Evolutionary conservation across 2,113 vertebrate genomes (phyloP), one percentile per base, ranked within the genome.

Genomic region (Tupaia chinensis): DNA sequence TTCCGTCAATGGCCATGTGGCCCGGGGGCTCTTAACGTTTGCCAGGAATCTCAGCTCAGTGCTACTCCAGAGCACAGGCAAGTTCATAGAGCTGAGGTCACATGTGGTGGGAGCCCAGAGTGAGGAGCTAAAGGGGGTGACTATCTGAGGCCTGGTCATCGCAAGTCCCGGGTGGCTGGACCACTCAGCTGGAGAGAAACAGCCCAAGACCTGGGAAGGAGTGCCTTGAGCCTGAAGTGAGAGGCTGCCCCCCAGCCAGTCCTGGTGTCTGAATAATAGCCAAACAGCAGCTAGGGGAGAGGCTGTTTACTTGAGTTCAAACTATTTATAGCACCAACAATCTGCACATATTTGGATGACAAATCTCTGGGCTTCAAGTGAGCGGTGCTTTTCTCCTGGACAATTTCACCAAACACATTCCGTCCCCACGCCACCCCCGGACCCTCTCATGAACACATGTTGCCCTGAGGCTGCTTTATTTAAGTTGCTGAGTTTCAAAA

Each of bases 271-370:
- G 93, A 87, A 90, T 86, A 91, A 94, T n/a, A 79, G 92, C 97
- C 96, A 86, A 93, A 92, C 96, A 95, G 84, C 92, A 96, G 89
- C 87, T 11, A 23, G 87, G 19, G 95, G 97, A 98, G 89, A 98
- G 89, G 93, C 97, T 98, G 98, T 98, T 98, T 98, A 98, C 97
- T 98, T 97, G 95, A 98, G 97, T 97, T 94, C 92, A 81, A 88
- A 95, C 95, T 98, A 98, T 98, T 98, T 98, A 98, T 98, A 98
- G 98, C 84, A 53, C 27, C 87, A 92, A 92, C 98, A 98, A 98
- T 98, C 98, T 98, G 98, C 95, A 96, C 97, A 84, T 96, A 98
- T 97, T 98, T 97, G 97, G 98, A 98, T 97, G 98, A 98, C 98
- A 98, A 98, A 98, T 98, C 96, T 97, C 98, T 98, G 97, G 96